These are phyloP conservation scores for Doryteuthis pealeii DNA, from an alignment of 1,140 invertebrate genomes.

Conservation along the genomic window DNA sequence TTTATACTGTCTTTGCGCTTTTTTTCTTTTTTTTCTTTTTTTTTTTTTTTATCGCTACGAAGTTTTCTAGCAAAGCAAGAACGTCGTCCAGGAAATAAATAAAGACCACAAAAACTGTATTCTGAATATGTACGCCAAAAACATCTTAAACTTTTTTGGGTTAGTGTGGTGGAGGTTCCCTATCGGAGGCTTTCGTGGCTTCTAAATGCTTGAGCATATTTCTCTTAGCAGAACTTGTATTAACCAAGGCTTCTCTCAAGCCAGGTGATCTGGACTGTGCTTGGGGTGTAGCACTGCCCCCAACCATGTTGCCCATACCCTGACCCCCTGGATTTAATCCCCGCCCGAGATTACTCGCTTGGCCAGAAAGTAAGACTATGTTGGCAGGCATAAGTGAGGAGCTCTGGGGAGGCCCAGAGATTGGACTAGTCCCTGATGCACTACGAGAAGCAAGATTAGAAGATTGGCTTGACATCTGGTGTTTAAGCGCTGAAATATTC, in stretches of 20 bases:
- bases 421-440: constrained; percentile 14
- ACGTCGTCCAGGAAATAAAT: constrained; percentile 11
- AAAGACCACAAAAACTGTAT: constrained; percentile 13
- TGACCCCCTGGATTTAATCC: background rate
- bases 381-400: background rate
- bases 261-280: constrained; percentile 19
- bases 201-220: constrained; percentile 50
- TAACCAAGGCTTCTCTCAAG: constrained; percentile 31
- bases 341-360: background rate
- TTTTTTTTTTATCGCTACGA: background rate
- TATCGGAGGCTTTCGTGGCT: constrained; percentile 39
- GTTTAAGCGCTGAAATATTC: background rate
- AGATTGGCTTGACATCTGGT: constrained; percentile 2
- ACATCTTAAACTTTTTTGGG: background rate
- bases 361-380: constrained; percentile 13
- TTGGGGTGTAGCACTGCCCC: background rate
- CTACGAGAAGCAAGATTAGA: background rate
- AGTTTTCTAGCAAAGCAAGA: constrained; percentile 14
- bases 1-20: background rate
- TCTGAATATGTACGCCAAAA: constrained; percentile 15
- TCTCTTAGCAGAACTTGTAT: constrained; percentile 46
- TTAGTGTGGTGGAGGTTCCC: constrained; percentile 47
- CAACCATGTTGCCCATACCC: background rate
- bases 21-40: constrained; percentile 11
- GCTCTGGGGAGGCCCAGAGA: too few relatives aligned